Conservation (phyloP, 2,113 vertebrate genomes). For the Ibidorhyncha struthersii region DNA sequence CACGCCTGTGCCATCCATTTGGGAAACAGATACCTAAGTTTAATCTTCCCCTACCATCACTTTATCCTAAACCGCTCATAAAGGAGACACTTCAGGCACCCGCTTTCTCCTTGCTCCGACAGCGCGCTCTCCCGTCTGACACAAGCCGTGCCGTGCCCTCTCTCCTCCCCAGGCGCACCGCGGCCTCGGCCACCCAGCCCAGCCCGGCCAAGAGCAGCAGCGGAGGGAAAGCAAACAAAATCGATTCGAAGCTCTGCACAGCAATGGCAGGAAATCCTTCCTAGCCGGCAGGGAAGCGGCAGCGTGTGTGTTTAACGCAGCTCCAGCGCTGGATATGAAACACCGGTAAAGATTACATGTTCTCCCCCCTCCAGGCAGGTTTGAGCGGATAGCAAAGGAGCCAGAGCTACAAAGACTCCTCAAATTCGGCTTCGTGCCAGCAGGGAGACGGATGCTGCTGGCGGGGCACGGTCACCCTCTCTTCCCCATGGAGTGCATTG, state of each 20-base stretch:
- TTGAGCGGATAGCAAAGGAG: neutral
- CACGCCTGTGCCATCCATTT: accelerated
- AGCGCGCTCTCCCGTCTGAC: accelerated
- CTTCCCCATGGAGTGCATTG: neutral
- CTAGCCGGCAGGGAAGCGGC: neutral
- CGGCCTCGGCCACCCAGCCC: accelerated
- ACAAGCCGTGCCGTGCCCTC: neutral
- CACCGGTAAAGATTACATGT: neutral
- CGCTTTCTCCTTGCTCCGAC: neutral
- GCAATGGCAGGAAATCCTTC: neutral
- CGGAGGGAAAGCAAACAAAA: neutral
- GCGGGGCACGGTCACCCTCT: neutral
- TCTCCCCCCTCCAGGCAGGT: neutral
- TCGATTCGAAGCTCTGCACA: neutral
- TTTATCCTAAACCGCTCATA: neutral
- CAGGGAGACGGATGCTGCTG: neutral
- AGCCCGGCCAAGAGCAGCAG: neutral
- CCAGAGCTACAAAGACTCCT: neutral
- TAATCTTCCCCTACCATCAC: neutral
- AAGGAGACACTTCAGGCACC: neutral
- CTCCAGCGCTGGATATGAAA: neutral
- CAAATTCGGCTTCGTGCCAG: neutral
- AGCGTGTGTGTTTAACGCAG: neutral
- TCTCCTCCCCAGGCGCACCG: neutral
- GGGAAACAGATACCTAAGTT: neutral